These are phyloP conservation scores for Pseudococcus viburni DNA, from an alignment of 2,888 invertebrate genomes.

Conservation along the genomic window DNA sequence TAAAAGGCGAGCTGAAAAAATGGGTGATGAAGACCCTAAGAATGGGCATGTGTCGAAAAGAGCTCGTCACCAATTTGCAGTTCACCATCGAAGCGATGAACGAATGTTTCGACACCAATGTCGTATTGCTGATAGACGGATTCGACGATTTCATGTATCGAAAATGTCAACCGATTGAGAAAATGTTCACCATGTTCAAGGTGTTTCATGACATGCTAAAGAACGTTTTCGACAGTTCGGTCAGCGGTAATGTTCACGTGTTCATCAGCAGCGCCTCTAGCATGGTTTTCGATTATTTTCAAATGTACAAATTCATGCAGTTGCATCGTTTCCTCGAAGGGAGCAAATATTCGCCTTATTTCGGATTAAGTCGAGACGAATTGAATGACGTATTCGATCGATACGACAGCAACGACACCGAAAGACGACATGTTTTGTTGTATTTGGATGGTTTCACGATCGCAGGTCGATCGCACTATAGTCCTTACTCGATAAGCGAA, in stretches of 20 bases:
- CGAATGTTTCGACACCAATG: not conserved
- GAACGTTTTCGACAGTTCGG: not conserved
- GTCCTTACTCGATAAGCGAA: slow-evolving; percentile 9
- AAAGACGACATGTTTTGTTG: not conserved
- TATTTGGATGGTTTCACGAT: not conserved
- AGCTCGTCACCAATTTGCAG: not conserved
- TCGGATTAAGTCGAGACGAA: not conserved
- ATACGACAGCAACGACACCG: not conserved
- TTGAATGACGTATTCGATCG: not conserved
- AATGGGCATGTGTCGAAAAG: not conserved
- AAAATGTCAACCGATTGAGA: not conserved
- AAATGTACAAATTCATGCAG: not conserved
- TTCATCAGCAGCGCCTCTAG: not conserved
- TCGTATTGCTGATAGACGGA: not conserved
- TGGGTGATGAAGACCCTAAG: not conserved
- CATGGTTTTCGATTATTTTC: not conserved
- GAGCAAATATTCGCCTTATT: not conserved
- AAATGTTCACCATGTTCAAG: not conserved
- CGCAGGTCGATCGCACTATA: not conserved
- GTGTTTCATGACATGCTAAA: not conserved
- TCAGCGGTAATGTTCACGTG: not conserved
- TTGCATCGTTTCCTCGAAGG: not conserved
- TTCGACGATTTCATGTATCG: slow-evolving; percentile 41
- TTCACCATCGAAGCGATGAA: slow-evolving; percentile 28
- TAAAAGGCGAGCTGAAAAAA: not conserved